Evolutionary conservation across 2,888 invertebrate species (phyloP).

Genomic region (Drosophila neotestacea): DNA sequence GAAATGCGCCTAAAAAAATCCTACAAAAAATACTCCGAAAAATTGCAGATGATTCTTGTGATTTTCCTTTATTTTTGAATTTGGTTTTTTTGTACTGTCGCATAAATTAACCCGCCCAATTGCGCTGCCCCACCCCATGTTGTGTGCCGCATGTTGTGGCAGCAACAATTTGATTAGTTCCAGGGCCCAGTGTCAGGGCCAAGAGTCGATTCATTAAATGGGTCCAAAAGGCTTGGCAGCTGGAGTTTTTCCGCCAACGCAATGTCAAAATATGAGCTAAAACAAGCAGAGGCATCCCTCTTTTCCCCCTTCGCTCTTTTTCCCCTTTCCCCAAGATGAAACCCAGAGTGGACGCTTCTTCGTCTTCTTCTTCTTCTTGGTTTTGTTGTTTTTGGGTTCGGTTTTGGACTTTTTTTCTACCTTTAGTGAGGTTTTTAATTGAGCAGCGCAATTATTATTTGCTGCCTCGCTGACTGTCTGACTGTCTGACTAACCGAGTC

Average conservation of each 20-base stretch:
- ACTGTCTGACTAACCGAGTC: constrained; percentile 6
- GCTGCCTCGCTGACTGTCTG: constrained; percentile 28
- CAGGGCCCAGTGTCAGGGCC: constrained; percentile 48
- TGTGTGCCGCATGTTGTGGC: background rate
- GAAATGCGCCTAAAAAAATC: constrained; percentile 59
- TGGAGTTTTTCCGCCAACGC: constrained; percentile 58
- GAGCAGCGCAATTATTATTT: constrained; percentile 81
- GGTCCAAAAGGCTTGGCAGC: constrained; percentile 52
- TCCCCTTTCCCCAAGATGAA: constrained; percentile 2
- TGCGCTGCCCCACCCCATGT: background rate
- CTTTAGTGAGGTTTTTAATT: constrained; percentile 59
- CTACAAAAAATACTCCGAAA: constrained; percentile 22
- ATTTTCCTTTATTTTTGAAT: constrained; percentile 2
- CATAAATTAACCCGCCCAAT: constrained; percentile 61
- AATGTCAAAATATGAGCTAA: constrained; percentile 55
- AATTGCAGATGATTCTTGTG: constrained; percentile 9
- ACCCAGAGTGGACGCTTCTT: constrained; percentile 17
- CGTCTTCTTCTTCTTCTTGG: background rate
- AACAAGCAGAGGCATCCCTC: constrained; percentile 1
- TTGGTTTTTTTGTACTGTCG: constrained; percentile 23
- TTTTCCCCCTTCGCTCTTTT: background rate
- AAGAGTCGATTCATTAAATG: constrained; percentile 71
- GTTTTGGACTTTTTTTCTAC: constrained; percentile 33
- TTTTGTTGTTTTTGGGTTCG: constrained; percentile 7
- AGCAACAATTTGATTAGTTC: constrained; percentile 64